Base-by-base conservation (phyloP, 1,140 invertebrate genomes). In the Thaumetopoea pityocampa region DNA sequence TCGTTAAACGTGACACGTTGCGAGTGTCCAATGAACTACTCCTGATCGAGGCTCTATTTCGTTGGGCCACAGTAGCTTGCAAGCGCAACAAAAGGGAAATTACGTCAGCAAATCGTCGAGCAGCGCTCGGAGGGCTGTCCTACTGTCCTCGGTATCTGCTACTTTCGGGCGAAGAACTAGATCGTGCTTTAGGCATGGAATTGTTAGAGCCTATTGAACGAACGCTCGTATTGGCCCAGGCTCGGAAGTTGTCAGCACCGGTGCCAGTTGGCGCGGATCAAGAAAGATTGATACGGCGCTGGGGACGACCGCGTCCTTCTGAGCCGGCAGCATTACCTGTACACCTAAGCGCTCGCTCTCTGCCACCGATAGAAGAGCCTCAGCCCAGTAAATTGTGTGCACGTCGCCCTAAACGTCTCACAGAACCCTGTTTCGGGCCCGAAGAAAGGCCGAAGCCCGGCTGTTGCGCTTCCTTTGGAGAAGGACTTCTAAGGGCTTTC, bases 11-110 rank as follows among this genome's bases (percentile, higher is more conserved):
- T 1, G 88, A 92, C 37, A 90, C 86, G 3, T 66, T 92, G 6
- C 67, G 80, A 22, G 68, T 91, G 1, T 57, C 71, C 0, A 85
- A 76, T 26, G 90, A 92, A 57, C 72, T 85, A 1, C 60, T 87
- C 1, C 61, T 92, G 2, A 90, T 89, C 20, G 67, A 79, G 6
- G 90, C 90, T 2, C 51, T 92, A 20, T 86, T 88, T 10, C 85
- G 89, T 35, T 93, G 92, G 92, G 87, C 89, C 4, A 88, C 87
- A 10, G 88, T 90, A 3, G 88, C 90, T 32, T 93, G 92, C 55
- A 89, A 89, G 38, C 82, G 90, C 26, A 79, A 80, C 14, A 89
- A 90, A 15, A 55, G 89, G 15, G 90, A 92, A 41, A 67, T 92
- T 11, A 89, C 87, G 2, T 56, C 87, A 1, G 67, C 61, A 4